These are phyloP conservation scores for Hermaeophaga mercurialis DNA, from an alignment of 2,888 invertebrate species.

Conservation along the genomic window DNA sequence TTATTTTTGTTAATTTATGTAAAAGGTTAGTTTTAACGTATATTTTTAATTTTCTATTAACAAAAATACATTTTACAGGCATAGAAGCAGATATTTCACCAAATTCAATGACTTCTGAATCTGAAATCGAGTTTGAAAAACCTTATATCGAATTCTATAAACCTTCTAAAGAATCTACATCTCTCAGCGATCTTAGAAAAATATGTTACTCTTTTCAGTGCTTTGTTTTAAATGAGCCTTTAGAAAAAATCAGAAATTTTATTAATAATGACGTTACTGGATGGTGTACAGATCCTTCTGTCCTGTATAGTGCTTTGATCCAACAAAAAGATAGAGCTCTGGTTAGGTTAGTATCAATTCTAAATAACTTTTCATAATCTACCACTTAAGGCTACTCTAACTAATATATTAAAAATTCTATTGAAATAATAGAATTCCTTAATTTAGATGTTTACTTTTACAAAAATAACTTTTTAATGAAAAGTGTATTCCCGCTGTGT, in stretches of 20 bases:
- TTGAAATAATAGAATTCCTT: too few relatives aligned
- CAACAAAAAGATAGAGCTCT: constrained; percentile 52
- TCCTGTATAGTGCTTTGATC: constrained; percentile 49
- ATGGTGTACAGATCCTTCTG: constrained; percentile 52
- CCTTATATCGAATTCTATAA: constrained; percentile 53
- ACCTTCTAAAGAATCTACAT: constrained; percentile 38
- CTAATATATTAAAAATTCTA: too few relatives aligned
- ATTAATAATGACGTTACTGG: constrained; percentile 45
- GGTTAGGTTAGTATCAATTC: constrained; percentile 36
- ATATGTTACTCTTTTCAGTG: constrained; percentile 49
- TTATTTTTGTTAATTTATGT: constrained; percentile 61
- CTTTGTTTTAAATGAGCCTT: constrained; percentile 53
- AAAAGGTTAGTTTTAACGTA: constrained; percentile 49
- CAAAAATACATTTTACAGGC: too few relatives aligned
- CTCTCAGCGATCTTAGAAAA: constrained; percentile 43
- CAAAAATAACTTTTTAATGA: too few relatives aligned
- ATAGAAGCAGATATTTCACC: constrained; percentile 42
- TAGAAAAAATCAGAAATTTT: constrained; percentile 44
- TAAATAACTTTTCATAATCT: too few relatives aligned
- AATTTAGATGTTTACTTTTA: too few relatives aligned
- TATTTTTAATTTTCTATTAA: too few relatives aligned
- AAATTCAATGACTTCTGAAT: constrained; percentile 41
- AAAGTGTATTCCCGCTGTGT: too few relatives aligned
- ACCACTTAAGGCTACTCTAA: too few relatives aligned
- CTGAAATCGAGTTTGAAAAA: constrained; percentile 48